phyloP scores from a whole-genome alignment of 2,888 invertebrate species.

The Melikaiella ostensackeni region DNA sequence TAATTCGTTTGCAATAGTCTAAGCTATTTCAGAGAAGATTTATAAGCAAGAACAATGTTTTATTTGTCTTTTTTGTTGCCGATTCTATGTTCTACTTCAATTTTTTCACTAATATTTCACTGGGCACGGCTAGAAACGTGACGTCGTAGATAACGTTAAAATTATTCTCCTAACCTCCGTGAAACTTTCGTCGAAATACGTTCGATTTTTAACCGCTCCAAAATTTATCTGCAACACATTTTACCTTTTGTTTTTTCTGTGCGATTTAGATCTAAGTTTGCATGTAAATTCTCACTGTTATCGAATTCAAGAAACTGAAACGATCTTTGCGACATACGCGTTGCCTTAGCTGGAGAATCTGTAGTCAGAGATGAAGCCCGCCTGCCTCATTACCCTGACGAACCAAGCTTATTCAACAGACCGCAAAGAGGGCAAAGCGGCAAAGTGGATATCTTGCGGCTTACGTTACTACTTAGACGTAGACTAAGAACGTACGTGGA shows the following conservation, averaged over 20 bases:
- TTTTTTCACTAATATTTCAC: too few species aligned
- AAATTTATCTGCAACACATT: too few species aligned
- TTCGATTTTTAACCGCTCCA: too few species aligned
- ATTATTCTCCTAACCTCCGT: too few species aligned
- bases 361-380: conserved; percentile 61
- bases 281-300: not conserved
- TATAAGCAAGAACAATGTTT: too few species aligned
- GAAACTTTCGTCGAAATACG: too few species aligned
- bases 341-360: conserved; percentile 51
- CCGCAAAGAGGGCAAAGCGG: conserved; percentile 71
- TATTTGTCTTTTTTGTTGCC: too few species aligned
- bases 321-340: conserved; percentile 50
- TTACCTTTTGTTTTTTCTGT: too few species aligned
- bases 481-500: conserved; percentile 39
- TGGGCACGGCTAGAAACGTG: too few species aligned
- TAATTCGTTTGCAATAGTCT: too few species aligned
- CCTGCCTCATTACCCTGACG: conserved; percentile 71
- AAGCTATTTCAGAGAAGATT: too few species aligned
- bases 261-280: not conserved
- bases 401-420: conserved; percentile 69
- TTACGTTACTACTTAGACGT: conserved; percentile 44
- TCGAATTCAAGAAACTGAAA: conserved; percentile 1
- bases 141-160: not conserved
- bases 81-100: too few species aligned
- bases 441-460: conserved; percentile 55